Evolutionary conservation across 2,888 invertebrate species (phyloP).

Genomic region (Synergus laeviventris): DNA sequence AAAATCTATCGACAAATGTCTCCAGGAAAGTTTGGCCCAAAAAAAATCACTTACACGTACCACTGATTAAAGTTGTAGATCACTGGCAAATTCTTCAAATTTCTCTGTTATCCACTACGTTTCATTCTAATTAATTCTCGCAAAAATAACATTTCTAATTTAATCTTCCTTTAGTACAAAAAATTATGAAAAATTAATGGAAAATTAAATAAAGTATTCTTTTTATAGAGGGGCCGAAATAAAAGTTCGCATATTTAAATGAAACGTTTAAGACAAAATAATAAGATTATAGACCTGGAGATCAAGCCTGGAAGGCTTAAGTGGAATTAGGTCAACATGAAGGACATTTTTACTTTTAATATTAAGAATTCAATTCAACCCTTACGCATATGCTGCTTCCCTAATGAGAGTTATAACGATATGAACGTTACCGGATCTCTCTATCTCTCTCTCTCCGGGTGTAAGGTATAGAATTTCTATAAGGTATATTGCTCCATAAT

Average conservation of each 20-base stretch:
- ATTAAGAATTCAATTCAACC: not conserved
- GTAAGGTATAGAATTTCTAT: slow-evolving; percentile 15
- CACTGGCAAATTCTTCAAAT: not conserved
- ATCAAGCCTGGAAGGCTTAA: not conserved
- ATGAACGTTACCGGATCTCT: not conserved
- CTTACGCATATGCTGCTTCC: slow-evolving; percentile 25
- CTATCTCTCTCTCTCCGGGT: no score
- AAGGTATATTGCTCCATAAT: slow-evolving; percentile 27
- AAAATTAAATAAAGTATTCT: no score
- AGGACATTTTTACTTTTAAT: not conserved
- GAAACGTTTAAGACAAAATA: not conserved
- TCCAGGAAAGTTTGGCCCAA: not conserved
- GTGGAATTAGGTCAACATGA: not conserved
- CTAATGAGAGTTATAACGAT: slow-evolving; percentile 12
- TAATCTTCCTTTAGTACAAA: no score
- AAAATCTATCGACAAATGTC: slow-evolving; percentile 16
- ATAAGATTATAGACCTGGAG: not conserved
- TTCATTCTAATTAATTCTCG: not conserved
- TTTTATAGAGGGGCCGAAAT: not conserved
- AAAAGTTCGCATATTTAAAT: not conserved
- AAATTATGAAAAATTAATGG: no score
- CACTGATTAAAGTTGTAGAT: slow-evolving; percentile 3
- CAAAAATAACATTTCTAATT: not conserved
- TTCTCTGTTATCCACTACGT: not conserved
- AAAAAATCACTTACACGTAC: not conserved